A percentile compares a stretch with the other conserved stretches of the same genome.
phyloP scores from a whole-genome alignment of 2,888 invertebrate genomes.

The Phragmatobia fuliginosa region DNA sequence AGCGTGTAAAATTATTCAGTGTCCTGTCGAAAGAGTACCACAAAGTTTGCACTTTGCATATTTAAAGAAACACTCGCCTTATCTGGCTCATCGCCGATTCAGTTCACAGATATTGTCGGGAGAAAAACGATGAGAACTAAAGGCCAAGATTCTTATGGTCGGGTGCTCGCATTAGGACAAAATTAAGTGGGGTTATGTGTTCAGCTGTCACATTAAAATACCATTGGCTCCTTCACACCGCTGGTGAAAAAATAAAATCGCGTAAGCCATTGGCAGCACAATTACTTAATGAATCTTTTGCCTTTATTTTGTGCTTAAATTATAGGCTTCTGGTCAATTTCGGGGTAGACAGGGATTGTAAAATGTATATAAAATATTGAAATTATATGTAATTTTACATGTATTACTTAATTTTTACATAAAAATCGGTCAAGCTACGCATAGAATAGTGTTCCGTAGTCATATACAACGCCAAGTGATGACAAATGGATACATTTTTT shows the following conservation, averaged over 20 bases:
- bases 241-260: conserved; percentile 70
- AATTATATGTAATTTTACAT: background rate
- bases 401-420: too few species aligned
- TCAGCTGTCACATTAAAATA: conserved; percentile 84
- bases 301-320: conserved; percentile 64
- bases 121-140: conserved; percentile 74
- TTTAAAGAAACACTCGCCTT: conserved; percentile 83
- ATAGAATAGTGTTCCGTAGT: too few species aligned
- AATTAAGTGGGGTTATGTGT: conserved; percentile 86
- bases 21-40: conserved; percentile 78
- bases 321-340: conserved; percentile 58
- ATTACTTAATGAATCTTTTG: conserved; percentile 75
- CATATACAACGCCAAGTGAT: too few species aligned
- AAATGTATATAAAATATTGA: background rate
- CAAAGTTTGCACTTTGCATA: conserved; percentile 85
- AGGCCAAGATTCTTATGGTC: conserved; percentile 73
- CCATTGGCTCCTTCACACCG: conserved; percentile 77
- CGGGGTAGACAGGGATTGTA: conserved; percentile 39
- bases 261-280: conserved; percentile 73
- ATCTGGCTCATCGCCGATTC: conserved; percentile 83
- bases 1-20: conserved; percentile 85
- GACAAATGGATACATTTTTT: too few species aligned
- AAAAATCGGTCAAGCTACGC: too few species aligned
- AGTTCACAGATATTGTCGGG: conserved; percentile 75
- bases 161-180: conserved; percentile 81